phyloP scores from a whole-genome alignment of 2,797 vertebrate species.

The Sebastes goodei region DNA sequence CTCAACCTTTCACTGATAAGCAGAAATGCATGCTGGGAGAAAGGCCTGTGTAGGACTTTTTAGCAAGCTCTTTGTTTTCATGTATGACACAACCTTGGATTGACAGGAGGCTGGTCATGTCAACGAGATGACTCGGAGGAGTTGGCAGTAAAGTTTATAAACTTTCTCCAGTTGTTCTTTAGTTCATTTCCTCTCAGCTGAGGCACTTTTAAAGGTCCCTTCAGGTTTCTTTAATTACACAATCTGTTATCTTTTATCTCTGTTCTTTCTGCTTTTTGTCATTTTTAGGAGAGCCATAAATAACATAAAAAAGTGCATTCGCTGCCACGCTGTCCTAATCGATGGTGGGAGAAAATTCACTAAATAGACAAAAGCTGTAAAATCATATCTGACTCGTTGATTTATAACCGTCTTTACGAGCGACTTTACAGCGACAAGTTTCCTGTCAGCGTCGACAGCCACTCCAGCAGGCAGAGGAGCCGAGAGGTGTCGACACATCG shows the following conservation, averaged over 20 bases:
- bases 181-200: background rate
- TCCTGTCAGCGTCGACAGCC: background rate
- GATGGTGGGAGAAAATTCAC: constrained; percentile 28
- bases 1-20: background rate
- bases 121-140: background rate
- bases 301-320: background rate
- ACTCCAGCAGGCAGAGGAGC: background rate
- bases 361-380: constrained; percentile 47
- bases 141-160: background rate
- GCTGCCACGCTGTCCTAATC: constrained; percentile 10
- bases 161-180: background rate
- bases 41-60: background rate
- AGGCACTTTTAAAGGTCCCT: constrained; percentile 27
- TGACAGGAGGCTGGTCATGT: background rate
- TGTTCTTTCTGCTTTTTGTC: constrained; percentile 31
- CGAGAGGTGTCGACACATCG: constrained; percentile 6
- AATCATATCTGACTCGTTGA: constrained; percentile 23
- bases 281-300: constrained; percentile 57
- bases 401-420: constrained; percentile 47
- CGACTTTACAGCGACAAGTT: background rate
- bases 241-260: constrained; percentile 43
- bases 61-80: background rate
- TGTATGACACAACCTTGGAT: background rate
- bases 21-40: background rate
- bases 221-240: constrained; percentile 45